Base-by-base conservation (phyloP, 2,113 vertebrate species). In the Gymnocephalus cernua region DNA sequence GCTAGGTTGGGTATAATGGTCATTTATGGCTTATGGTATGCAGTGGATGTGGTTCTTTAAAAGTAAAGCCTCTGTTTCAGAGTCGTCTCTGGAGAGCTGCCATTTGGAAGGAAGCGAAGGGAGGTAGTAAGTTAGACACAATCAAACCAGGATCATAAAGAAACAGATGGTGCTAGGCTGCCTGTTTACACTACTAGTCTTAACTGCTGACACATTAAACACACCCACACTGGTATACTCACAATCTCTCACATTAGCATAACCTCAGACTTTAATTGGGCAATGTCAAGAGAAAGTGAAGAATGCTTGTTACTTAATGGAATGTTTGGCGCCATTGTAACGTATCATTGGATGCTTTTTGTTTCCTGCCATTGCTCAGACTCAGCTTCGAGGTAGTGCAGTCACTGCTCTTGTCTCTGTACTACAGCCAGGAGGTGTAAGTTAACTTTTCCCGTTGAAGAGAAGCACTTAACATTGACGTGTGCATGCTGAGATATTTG, bases 221-320 rank as follows among this genome's bases (percentile, higher is more conserved):
- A 79, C 85, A 59, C 82, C 78, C 79, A 80, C 59, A 62, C 72
- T 80, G 66, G 67, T 83, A 64, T 32, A n/a, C 79, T 82, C 72
- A 66, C 77, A 81, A 77, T 80, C 58, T 53, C 79, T 87, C 76
- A 69, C 84, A 88, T 80, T 80, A 69, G 58, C 48, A 32, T 82
- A 83, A 77, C 59, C 56, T 87, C 86, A 86, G 75, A 85, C 45
- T 86, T 73, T 84, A 78, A 86, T 65, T 72, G 79, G 67, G 27
- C 85, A 91, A 92, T 88, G 90, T 91, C 83, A 85, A 80, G 87
- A 83, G 77, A 91, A 91, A 90, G 89, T 91, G 79, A 91, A 86
- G 77, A 89, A 82, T 73, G 61, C 78, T 83, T 85, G 84, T 86
- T 81, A 71, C 4, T 83, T 81, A 90, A 91, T 90, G 74, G 64